Base-by-base conservation (phyloP, 2,888 invertebrate species). In the Tetragonisca angustula region DNA sequence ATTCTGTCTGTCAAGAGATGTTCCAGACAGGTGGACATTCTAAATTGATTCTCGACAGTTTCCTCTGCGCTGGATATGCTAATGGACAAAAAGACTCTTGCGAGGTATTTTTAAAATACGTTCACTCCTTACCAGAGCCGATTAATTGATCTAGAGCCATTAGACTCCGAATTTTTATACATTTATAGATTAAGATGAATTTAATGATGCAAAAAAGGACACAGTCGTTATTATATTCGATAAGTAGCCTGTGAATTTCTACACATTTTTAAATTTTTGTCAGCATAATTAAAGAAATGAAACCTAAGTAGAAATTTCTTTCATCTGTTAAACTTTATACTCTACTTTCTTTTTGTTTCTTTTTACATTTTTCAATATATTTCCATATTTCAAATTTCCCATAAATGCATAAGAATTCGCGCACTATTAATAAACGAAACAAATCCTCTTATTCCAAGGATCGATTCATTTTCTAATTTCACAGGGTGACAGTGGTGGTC, bases 401-500 rank as follows among this genome's bases (percentile, higher is more conserved):
- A 43, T 2, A 43, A 43, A 43, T 43, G 43, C 43, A 11, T 43
- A 43, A 43, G 2, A 43, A 43, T 43, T 43, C 43, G 43, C 43
- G 9, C 43, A 11, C 43, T 43, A 9, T 2, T 43, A 6, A 43
- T 11, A 9, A 43, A 9, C 43, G 43, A 43, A 43, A 1, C 43
- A 43, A 43, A 43, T 43, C 11, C 43, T 43, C 43, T 9, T 43
- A 43, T 43, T 43, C 43, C 43, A 43, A 43, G 9, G 9, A 43
- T 43, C 43, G 43, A 32, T 43, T 17, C 49, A 27, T 61, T n/a
- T 19, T 1, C 56, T 56, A 19, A 32, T n/a, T 59, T 4, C 64
- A 65, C 95, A 98, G 98, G 98, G 98, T 84, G 98, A 98, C 95
- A 98, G 98, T 87, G 98, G 98, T 0, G 98, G 98, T 17, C 98